phyloP scores from a whole-genome alignment of 2,888 invertebrate species.

The Seira sanloemensis region DNA sequence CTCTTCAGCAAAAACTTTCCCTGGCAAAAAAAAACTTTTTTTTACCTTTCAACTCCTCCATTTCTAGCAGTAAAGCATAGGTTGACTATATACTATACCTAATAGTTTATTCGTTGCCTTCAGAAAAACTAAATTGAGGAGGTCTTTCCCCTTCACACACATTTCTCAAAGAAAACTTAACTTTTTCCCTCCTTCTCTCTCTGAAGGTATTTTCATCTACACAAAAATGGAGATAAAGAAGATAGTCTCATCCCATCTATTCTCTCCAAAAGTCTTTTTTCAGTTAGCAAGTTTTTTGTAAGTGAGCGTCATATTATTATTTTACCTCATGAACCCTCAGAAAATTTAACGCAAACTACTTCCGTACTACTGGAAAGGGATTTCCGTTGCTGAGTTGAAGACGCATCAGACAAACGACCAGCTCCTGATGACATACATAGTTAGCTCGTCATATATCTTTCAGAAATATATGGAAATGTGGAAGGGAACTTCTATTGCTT shows the following conservation, averaged over 20 bases:
- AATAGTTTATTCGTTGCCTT: conserved; percentile 11
- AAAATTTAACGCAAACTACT: conserved; percentile 24
- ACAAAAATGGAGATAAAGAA: conserved; percentile 6
- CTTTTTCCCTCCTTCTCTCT: neutral
- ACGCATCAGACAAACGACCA: neutral
- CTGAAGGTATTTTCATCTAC: conserved; percentile 3
- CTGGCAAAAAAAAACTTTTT: neutral
- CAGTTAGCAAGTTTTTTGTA: conserved; percentile 40
- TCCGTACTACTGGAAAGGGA: conserved; percentile 11
- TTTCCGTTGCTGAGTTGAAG: conserved; percentile 11
- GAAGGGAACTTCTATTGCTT: neutral
- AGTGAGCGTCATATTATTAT: conserved; percentile 13
- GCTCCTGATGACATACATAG: neutral
- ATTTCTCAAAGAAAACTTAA: conserved; percentile 1
- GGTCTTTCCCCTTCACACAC: conserved; percentile 5
- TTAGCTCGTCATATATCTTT: conserved; percentile 1
- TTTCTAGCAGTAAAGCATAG: neutral
- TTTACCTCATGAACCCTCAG: conserved; percentile 44
- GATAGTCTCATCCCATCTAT: neutral
- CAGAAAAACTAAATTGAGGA: conserved; percentile 14
- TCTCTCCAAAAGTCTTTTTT: conserved; percentile 28
- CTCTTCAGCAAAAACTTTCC: neutral
- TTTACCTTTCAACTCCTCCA: conserved; percentile 1
- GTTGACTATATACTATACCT: neutral
- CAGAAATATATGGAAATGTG: conserved; percentile 2